Percentiles rank a stretch among this genome's conserved stretches.
phyloP scores from a whole-genome alignment of 2,113 vertebrate genomes.

The Acanthisitta chloris region DNA sequence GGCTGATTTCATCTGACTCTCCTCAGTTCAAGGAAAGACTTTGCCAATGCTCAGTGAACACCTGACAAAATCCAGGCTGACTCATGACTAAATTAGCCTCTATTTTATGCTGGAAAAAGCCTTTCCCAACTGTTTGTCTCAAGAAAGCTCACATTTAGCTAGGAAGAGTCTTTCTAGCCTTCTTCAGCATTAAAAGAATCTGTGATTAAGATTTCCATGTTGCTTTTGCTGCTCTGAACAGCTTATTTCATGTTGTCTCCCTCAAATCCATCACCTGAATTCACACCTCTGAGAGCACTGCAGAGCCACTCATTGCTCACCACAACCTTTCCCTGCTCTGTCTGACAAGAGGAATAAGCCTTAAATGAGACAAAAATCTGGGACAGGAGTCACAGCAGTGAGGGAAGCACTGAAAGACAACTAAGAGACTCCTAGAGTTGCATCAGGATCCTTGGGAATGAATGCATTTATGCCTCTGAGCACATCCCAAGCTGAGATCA shows the following conservation, averaged over 20 bases:
- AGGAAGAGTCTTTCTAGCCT: background rate
- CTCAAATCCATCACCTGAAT: background rate
- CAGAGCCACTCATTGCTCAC: background rate
- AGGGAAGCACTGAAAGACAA: too few species aligned
- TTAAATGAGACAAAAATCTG: accelerated
- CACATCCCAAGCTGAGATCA: accelerated
- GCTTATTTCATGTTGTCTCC: background rate
- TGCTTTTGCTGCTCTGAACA: background rate
- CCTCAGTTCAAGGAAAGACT: conserved; percentile 40
- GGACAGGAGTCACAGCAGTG: background rate
- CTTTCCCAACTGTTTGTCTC: background rate
- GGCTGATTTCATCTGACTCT: conserved; percentile 30
- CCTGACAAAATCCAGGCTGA: conserved; percentile 64
- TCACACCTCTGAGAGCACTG: background rate
- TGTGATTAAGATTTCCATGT: background rate
- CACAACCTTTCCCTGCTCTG: background rate
- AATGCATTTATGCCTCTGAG: accelerated
- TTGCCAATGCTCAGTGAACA: conserved; percentile 55
- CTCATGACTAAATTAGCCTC: conserved; percentile 53
- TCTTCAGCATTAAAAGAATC: background rate
- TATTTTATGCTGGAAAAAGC: background rate
- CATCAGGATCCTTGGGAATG: background rate
- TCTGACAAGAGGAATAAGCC: background rate
- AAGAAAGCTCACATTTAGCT: background rate
- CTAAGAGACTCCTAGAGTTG: background rate